Base-by-base conservation (phyloP, 2,113 vertebrate genomes). In the Hystrix cristata region DNA sequence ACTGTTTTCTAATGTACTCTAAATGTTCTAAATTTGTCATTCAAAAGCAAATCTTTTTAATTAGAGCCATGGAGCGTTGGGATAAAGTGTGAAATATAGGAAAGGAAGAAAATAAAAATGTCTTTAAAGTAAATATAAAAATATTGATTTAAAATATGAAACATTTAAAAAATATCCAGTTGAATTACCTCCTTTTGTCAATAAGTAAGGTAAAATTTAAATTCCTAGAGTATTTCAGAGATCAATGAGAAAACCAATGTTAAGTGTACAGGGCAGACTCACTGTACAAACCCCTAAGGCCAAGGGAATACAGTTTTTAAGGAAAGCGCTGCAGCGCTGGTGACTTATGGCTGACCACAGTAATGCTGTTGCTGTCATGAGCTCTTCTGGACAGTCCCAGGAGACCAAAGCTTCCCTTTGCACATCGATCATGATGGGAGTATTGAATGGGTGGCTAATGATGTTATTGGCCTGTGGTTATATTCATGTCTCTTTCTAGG, bases 401-500 rank as follows among this genome's bases (percentile, higher is more conserved):
- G 72, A 91, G 92, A 79, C 59, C 46, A 59, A 51, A 83, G 27
- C 62, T 90, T 93, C 74, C 65, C 43, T 59, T 76, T 94, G 53
- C 21, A 51, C 83, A 95, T 95, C 74, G 87, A 5, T 97, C 95
- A 95, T 79, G 78, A 69, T 51, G 87, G 4, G 10, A 92, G 79
- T 67, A 96, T 96, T 94, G 97, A 96, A 89, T 95, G 95, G 80
- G 87, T 96, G 60, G 81, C 90, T 97, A 92, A 96, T 92, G 91
- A 87, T 87, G 27, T 62, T 91, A 62, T 81, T 97, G 95, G 94
- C 94, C 87, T 88, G 67, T 89, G 90, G 93, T 97, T 95, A 94
- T 90, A 53, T 94, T 87, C 91, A 79, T 83, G 85, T 96, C 81
- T 95, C 71, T 96, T 97, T 96, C 72, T 87, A 80, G 86, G 88